A percentile compares a stretch with the other conserved stretches of the same genome.
phyloP scores from a whole-genome alignment of 2,797 vertebrate species.

The Australoheros facetus region DNA sequence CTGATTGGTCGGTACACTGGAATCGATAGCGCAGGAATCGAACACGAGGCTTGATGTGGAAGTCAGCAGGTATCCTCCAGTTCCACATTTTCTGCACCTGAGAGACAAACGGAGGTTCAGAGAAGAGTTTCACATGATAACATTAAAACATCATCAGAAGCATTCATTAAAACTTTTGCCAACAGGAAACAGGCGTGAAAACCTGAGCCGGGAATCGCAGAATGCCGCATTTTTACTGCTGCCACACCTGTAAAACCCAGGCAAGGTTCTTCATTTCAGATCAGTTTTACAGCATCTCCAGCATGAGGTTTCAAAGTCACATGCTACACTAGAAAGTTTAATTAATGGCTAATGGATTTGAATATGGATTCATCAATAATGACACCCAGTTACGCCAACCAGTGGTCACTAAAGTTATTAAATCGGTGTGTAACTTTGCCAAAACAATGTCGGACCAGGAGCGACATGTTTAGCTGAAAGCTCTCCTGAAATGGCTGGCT shows the following conservation, averaged over 20 bases:
- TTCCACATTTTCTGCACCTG: slow-evolving; percentile 88
- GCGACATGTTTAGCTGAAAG: too few species aligned
- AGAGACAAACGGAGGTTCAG: neutral
- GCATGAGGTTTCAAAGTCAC: neutral
- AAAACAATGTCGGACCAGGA: too few species aligned
- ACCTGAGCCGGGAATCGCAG: neutral
- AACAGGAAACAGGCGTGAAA: neutral
- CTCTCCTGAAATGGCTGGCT: too few species aligned
- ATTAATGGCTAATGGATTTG: neutral
- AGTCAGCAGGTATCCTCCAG: slow-evolving; percentile 89
- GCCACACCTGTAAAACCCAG: too few species aligned
- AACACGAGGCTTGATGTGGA: slow-evolving; percentile 81
- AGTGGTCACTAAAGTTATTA: too few species aligned
- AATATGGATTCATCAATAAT: too few species aligned
- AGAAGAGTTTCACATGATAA: fast-evolving
- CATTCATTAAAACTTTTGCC: neutral
- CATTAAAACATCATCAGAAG: fast-evolving
- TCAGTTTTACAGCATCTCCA: too few species aligned
- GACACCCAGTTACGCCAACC: too few species aligned
- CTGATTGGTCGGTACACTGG: slow-evolving; percentile 79
- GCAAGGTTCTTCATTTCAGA: too few species aligned
- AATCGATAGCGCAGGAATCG: slow-evolving; percentile 81
- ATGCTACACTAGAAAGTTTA: neutral
- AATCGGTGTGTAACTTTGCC: too few species aligned
- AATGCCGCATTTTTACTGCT: too few species aligned